Conservation (phyloP, 2,797 vertebrate species). For the Florisuga fusca region DNA sequence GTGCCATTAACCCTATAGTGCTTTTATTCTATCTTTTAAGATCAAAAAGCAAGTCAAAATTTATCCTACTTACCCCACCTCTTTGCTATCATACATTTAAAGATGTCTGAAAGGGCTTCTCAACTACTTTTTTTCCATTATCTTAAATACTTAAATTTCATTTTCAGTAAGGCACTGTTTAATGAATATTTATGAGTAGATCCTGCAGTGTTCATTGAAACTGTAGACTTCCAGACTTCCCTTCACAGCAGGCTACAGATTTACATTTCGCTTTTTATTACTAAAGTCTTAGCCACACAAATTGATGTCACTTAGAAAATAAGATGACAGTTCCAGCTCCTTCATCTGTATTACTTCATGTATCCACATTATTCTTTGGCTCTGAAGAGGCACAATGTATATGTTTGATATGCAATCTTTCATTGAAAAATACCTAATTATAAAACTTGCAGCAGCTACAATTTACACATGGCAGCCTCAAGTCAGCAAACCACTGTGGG, state of each 20-base stretch:
- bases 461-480: background rate
- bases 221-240: slow-evolving; percentile 74
- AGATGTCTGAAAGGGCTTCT: slow-evolving; percentile 64
- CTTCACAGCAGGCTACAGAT: slow-evolving; percentile 75
- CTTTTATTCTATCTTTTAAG: background rate
- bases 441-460: slow-evolving; percentile 23
- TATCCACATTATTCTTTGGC: background rate
- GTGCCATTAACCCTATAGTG: background rate
- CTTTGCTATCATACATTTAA: slow-evolving; percentile 31
- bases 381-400: slow-evolving; percentile 21
- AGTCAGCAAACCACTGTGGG: background rate
- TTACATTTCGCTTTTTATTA: slow-evolving; percentile 80
- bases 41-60: slow-evolving; percentile 4
- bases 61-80: background rate
- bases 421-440: slow-evolving; percentile 51
- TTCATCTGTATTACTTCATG: slow-evolving; percentile 24
- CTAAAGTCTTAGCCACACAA: slow-evolving; percentile 80
- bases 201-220: slow-evolving; percentile 76
- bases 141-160: slow-evolving; percentile 80
- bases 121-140: slow-evolving; percentile 76
- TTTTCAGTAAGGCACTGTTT: slow-evolving; percentile 78
- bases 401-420: slow-evolving; percentile 60
- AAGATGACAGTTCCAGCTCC: slow-evolving; percentile 64
- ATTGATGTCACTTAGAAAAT: slow-evolving; percentile 74
- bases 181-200: slow-evolving; percentile 85